Evolutionary conservation across 2,888 invertebrate species (phyloP).

Genomic region (Isotomurus palustris): DNA sequence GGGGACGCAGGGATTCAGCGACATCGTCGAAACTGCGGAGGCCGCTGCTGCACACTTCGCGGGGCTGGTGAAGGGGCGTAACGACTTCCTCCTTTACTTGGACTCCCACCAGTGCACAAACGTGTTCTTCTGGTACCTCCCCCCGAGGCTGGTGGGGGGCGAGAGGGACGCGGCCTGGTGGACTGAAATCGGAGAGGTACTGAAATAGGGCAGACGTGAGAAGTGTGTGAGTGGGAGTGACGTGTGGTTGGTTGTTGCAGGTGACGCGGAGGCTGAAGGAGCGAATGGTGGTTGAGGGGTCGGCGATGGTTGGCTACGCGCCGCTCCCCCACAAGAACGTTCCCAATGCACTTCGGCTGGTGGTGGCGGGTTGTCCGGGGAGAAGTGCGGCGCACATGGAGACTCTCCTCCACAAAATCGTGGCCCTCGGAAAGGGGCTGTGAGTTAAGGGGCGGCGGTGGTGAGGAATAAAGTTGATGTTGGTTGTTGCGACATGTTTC

Average conservation of each 20-base stretch:
- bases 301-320: conserved; percentile 71
- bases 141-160: conserved; percentile 55
- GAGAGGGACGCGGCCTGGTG: conserved; percentile 56
- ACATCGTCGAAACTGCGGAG: conserved; percentile 63
- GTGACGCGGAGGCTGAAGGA: conserved; percentile 69
- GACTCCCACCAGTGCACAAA: conserved; percentile 68
- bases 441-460: too few species aligned
- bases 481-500: conserved; percentile 5
- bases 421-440: conserved; percentile 57
- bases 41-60: conserved; percentile 59
- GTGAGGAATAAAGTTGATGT: conserved; percentile 2
- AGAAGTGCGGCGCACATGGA: conserved; percentile 59
- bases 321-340: conserved; percentile 60
- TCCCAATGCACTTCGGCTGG: conserved; percentile 72
- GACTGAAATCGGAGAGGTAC: conserved; percentile 53
- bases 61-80: conserved; percentile 53
- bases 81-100: conserved; percentile 62
- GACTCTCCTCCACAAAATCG: conserved; percentile 61
- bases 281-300: conserved; percentile 60
- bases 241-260: conserved; percentile 49
- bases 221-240: too few species aligned
- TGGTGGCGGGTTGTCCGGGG: conserved; percentile 67
- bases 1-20: conserved; percentile 60
- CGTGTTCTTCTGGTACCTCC: conserved; percentile 81
- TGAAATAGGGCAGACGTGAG: not conserved